Evolutionary conservation across 2,797 vertebrate species (phyloP).

Genomic region (Eutrigla gurnardus): DNA sequence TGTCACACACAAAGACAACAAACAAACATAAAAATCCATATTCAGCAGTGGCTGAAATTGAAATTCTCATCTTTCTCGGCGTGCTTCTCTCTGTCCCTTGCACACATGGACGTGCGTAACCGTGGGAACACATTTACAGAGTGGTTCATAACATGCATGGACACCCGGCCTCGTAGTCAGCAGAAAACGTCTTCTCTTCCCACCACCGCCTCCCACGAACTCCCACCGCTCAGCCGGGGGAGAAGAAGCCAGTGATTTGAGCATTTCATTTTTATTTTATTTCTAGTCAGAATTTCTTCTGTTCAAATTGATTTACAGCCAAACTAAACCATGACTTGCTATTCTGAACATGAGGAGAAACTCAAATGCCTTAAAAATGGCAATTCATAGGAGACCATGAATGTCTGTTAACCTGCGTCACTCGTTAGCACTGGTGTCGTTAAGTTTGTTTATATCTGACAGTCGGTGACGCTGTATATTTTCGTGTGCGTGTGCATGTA

Average conservation of each 20-base stretch:
- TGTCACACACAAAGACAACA: slow-evolving; percentile 64
- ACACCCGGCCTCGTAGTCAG: slow-evolving; percentile 10
- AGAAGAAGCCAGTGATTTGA: slow-evolving; percentile 1
- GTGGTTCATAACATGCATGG: slow-evolving; percentile 46
- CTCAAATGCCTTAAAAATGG: not conserved
- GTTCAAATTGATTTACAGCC: not conserved
- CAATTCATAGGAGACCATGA: not conserved
- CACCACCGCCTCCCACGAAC: slow-evolving; percentile 3
- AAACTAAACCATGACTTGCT: not conserved
- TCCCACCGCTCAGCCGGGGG: slow-evolving; percentile 1
- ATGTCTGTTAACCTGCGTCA: not conserved
- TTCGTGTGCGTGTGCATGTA: slow-evolving; percentile 5
- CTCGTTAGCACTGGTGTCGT: slow-evolving; percentile 7
- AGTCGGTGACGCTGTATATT: not conserved
- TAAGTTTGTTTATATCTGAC: not conserved
- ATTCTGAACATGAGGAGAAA: slow-evolving; percentile 3
- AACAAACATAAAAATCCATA: slow-evolving; percentile 1
- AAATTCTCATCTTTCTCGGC: not conserved
- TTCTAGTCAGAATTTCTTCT: not conserved
- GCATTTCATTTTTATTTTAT: not conserved
- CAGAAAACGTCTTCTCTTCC: slow-evolving; percentile 3
- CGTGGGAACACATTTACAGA: slow-evolving; percentile 37
- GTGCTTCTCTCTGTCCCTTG: not conserved
- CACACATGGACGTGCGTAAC: slow-evolving; percentile 43
- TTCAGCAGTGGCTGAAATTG: not conserved